A percentile compares a stretch with the other conserved stretches of the same genome.
These are phyloP conservation scores for Peribatodes rhomboidaria DNA, from an alignment of 2,888 invertebrate species.

Conservation along the genomic window DNA sequence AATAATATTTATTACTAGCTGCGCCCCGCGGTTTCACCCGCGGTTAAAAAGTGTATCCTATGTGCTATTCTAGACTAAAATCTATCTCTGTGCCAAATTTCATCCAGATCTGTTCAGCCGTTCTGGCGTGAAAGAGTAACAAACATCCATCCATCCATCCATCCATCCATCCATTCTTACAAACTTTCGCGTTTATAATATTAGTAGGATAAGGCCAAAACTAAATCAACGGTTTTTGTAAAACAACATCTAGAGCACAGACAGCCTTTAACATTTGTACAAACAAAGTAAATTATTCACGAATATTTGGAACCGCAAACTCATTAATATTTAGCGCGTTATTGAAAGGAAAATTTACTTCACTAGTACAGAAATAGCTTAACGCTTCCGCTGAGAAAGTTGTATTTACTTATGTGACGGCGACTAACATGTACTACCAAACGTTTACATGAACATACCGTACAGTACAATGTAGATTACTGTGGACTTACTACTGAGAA, in stretches of 20 bases:
- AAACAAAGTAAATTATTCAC: slow-evolving; percentile 28
- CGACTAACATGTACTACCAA: not conserved
- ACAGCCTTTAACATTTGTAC: slow-evolving; percentile 23
- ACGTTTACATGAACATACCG: not conserved
- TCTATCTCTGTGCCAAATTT: too few species aligned
- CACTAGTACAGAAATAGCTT: not conserved
- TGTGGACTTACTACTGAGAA: too few species aligned
- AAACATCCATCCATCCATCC: too few species aligned
- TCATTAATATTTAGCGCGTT: slow-evolving; percentile 3
- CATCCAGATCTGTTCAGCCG: too few species aligned
- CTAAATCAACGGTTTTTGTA: not conserved
- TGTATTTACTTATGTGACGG: not conserved
- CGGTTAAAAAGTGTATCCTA: too few species aligned
- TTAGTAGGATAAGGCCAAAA: not conserved
- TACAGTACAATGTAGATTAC: not conserved
- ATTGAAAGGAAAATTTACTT: slow-evolving; percentile 6
- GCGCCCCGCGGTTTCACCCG: too few species aligned
- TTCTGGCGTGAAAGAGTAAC: too few species aligned
- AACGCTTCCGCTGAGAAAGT: slow-evolving; percentile 9
- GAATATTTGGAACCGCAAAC: slow-evolving; percentile 15
- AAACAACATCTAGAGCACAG: not conserved
- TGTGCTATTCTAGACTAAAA: too few species aligned
- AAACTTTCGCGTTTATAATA: too few species aligned
- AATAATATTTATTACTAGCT: too few species aligned
- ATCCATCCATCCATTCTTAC: too few species aligned